Conservation (phyloP, 2,113 vertebrate genomes). For the Eudyptes chrysolophus region DNA sequence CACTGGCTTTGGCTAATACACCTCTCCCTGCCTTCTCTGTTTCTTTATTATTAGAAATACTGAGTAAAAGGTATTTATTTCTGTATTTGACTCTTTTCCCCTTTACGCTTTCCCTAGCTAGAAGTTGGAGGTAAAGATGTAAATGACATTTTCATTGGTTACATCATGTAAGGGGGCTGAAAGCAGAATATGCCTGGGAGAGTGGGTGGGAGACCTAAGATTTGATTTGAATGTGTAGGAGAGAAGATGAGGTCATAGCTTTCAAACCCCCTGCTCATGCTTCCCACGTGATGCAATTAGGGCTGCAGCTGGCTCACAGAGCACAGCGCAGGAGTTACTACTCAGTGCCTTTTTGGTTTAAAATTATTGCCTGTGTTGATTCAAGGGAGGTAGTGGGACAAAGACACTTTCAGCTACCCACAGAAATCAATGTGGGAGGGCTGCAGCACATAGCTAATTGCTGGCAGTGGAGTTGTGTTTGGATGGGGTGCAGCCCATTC, state of each 20-base stretch:
- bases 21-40: background rate
- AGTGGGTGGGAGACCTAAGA: conserved; percentile 26
- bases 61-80: background rate
- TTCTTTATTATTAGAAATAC: conserved; percentile 10
- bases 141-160: conserved; percentile 35
- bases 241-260: conserved; percentile 48
- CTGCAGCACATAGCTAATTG: background rate
- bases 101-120: background rate
- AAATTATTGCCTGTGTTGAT: conserved; percentile 24
- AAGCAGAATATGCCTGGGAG: conserved; percentile 1
- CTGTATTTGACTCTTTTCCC: background rate
- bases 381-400: background rate
- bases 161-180: conserved; percentile 24
- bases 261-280: background rate
- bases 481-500: background rate
- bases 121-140: background rate
- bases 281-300: conserved; percentile 32
- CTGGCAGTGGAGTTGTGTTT: background rate
- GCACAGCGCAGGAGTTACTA: background rate
- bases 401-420: conserved; percentile 15
- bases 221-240: conserved; percentile 38
- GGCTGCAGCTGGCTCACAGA: conserved; percentile 15
- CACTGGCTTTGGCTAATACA: background rate
- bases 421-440: background rate
- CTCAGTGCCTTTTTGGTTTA: background rate